phyloP scores from a whole-genome alignment of 2,113 vertebrate genomes.

The Amazona guildingii region DNA sequence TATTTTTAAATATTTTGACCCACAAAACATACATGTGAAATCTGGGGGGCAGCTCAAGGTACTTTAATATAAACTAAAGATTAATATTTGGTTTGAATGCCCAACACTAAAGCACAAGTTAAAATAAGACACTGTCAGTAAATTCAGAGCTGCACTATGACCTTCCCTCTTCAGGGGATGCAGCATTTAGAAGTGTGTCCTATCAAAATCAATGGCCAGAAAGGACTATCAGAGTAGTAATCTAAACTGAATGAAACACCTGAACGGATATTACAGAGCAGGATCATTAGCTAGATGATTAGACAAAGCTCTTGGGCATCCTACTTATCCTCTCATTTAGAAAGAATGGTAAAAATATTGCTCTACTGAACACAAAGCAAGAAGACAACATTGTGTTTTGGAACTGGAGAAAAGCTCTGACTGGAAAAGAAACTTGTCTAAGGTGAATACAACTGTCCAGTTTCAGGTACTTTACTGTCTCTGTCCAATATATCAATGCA shows the following conservation, averaged over 20 bases:
- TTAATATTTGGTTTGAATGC: neutral
- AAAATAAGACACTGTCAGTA: neutral
- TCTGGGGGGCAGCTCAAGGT: neutral
- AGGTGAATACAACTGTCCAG: neutral
- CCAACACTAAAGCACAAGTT: neutral
- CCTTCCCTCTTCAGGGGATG: neutral
- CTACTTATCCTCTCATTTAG: neutral
- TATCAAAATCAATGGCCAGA: slow-evolving; percentile 38
- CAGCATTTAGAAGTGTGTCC: neutral
- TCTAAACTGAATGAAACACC: slow-evolving; percentile 46
- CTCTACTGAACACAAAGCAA: neutral
- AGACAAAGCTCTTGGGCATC: slow-evolving; percentile 10
- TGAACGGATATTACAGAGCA: slow-evolving; percentile 20
- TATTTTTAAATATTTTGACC: neutral
- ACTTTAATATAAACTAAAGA: neutral
- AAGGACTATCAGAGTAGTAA: neutral
- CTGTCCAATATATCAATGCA: neutral
- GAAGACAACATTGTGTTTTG: neutral
- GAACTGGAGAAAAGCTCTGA: neutral
- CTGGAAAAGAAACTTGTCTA: neutral
- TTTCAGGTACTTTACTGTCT: neutral
- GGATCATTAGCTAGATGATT: slow-evolving; percentile 52
- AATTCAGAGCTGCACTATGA: neutral
- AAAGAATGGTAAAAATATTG: slow-evolving; percentile 1
- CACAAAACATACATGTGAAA: neutral